Evolutionary conservation across 2,113 vertebrate species (phyloP).

Genomic region (Gambusia holbrooki): DNA sequence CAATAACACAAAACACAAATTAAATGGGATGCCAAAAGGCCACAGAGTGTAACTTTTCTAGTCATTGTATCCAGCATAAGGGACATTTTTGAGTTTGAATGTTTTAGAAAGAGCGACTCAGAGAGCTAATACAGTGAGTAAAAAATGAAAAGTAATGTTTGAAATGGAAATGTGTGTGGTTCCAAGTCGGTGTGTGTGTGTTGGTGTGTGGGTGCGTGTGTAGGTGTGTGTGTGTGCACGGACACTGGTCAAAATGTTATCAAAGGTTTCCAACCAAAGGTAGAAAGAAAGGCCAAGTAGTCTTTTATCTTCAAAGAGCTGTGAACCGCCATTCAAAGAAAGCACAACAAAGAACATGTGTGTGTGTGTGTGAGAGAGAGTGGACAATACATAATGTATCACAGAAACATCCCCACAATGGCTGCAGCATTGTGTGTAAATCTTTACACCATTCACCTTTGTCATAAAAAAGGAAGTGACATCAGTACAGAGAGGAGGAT

Average conservation of each 20-base stretch:
- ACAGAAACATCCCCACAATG: conserved; percentile 20
- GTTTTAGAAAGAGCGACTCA: conserved; percentile 13
- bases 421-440: conserved; percentile 15
- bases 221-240: conserved; percentile 4
- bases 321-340: conserved; percentile 49
- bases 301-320: conserved; percentile 79
- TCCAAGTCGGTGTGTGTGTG: conserved; percentile 1
- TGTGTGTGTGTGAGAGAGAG: conserved; percentile 26
- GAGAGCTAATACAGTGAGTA: conserved; percentile 15
- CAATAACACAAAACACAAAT: conserved; percentile 35
- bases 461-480: not conserved
- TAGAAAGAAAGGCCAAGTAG: conserved; percentile 67
- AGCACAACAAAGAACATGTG: conserved; percentile 49
- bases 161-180: conserved; percentile 59
- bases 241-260: conserved; percentile 50
- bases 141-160: conserved; percentile 58
- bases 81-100: conserved; percentile 38
- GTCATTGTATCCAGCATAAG: conserved; percentile 43
- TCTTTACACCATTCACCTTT: not conserved
- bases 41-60: conserved; percentile 26
- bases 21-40: conserved; percentile 19
- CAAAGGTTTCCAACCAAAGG: conserved; percentile 69
- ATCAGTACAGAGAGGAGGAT: not conserved
- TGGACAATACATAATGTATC: conserved; percentile 25
- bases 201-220: not conserved